These are phyloP conservation scores for Abscondita cerata DNA, from an alignment of 2,888 invertebrate genomes.

Conservation along the genomic window DNA sequence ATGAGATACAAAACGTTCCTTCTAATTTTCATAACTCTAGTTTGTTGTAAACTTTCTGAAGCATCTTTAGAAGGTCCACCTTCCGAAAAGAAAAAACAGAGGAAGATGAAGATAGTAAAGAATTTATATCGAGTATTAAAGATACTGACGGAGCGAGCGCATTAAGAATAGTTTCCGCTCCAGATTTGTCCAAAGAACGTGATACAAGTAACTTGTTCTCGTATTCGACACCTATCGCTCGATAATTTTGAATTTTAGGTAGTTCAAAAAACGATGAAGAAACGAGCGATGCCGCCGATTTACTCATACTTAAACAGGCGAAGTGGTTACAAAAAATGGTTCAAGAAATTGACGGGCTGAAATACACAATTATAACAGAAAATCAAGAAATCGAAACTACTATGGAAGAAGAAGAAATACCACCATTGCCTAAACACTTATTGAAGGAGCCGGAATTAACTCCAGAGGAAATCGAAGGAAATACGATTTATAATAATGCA, in stretches of 20 bases:
- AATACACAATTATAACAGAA: slow-evolving; percentile 54
- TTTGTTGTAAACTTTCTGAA: slow-evolving; percentile 53
- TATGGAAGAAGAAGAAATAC: slow-evolving; percentile 62
- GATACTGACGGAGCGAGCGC: slow-evolving; percentile 50
- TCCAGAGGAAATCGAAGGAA: slow-evolving; percentile 74
- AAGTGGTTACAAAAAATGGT: slow-evolving; percentile 60
- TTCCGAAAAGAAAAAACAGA: slow-evolving; percentile 43
- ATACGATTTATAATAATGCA: slow-evolving; percentile 76
- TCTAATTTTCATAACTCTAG: slow-evolving; percentile 44
- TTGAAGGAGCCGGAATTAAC: slow-evolving; percentile 62
- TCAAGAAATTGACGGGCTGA: slow-evolving; percentile 55
- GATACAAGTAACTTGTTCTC: slow-evolving; percentile 52
- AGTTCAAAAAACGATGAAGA: slow-evolving; percentile 34
- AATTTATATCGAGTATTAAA: slow-evolving; percentile 51
- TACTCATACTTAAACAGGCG: slow-evolving; percentile 53
- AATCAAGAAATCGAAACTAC: slow-evolving; percentile 49
- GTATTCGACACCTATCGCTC: too few species aligned
- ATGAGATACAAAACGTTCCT: slow-evolving; percentile 45
- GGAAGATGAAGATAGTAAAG: slow-evolving; percentile 45
- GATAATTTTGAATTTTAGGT: slow-evolving; percentile 19
- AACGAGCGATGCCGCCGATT: slow-evolving; percentile 48
- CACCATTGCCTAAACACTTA: slow-evolving; percentile 61
- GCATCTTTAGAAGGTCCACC: slow-evolving; percentile 45
- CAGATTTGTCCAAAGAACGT: slow-evolving; percentile 56
- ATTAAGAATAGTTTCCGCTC: slow-evolving; percentile 55